Percentiles rank a stretch among this genome's conserved stretches.
phyloP scores from a whole-genome alignment of 1,140 invertebrate genomes.

The Theocolax elegans region DNA sequence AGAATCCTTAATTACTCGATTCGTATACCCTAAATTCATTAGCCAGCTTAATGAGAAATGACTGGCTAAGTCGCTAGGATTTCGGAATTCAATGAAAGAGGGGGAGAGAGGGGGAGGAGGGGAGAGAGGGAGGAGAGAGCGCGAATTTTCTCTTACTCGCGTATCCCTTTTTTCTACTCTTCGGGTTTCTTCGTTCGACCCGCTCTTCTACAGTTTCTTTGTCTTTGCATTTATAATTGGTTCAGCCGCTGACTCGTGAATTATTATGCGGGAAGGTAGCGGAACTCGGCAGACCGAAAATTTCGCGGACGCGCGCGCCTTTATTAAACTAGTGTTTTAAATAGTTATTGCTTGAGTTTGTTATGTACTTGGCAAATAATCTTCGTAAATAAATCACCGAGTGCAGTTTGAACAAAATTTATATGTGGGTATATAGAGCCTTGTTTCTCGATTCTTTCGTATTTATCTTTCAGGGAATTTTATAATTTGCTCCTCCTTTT shows the following conservation, averaged over 20 bases:
- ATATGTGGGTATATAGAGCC: too few relatives aligned
- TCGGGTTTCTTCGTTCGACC: background rate
- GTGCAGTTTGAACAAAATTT: too few relatives aligned
- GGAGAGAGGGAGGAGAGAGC: too few relatives aligned
- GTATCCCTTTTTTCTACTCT: background rate
- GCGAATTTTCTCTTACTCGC: background rate
- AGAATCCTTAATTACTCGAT: conserved; percentile 33
- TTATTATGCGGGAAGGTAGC: background rate
- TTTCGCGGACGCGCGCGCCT: background rate
- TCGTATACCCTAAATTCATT: conserved; percentile 30
- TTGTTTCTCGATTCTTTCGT: too few relatives aligned
- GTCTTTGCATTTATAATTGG: conserved; percentile 18
- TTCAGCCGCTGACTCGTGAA: conserved; percentile 11
- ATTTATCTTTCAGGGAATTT: too few relatives aligned
- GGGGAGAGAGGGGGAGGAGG: too few relatives aligned
- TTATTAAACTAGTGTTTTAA: background rate
- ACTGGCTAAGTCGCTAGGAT: background rate
- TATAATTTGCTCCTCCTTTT: too few relatives aligned
- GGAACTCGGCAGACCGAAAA: background rate
- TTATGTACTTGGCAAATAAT: too few relatives aligned
- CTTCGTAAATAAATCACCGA: too few relatives aligned
- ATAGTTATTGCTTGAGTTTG: conserved; percentile 6
- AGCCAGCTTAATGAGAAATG: background rate
- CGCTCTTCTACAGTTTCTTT: conserved; percentile 5
- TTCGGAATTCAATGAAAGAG: background rate